These are phyloP conservation scores for Drosophila neocordata DNA, from an alignment of 1,140 invertebrate species.

Conservation along the genomic window DNA sequence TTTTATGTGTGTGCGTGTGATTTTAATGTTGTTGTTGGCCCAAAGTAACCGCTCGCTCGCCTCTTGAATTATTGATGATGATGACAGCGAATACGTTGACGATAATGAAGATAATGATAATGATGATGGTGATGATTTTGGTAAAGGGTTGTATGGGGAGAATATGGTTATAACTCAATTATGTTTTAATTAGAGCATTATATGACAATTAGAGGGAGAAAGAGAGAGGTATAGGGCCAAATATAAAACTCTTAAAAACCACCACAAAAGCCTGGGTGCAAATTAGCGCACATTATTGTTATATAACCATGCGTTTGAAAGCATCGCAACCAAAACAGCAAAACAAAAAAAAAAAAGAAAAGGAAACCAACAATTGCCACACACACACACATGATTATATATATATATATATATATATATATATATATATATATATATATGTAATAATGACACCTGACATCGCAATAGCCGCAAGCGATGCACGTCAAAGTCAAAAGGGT, in stretches of 20 bases:
- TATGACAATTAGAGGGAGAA: constrained; percentile 8
- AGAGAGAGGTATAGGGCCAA: not conserved
- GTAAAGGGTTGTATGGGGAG: not conserved
- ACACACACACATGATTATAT: too few species aligned
- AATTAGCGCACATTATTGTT: constrained; percentile 55
- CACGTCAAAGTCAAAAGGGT: constrained; percentile 18
- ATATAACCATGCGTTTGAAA: constrained; percentile 7
- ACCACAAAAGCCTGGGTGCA: constrained; percentile 24
- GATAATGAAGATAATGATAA: too few species aligned
- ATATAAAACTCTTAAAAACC: not conserved
- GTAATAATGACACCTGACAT: constrained; percentile 3
- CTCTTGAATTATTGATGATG: constrained; percentile 56
- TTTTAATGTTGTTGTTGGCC: constrained; percentile 2
- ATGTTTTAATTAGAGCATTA: constrained; percentile 63
- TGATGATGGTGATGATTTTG: constrained; percentile 15
- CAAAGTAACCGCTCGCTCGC: constrained; percentile 23
- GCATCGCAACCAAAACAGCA: too few species aligned
- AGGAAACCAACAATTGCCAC: not conserved
- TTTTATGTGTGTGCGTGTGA: constrained; percentile 10
- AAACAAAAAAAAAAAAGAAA: constrained; percentile 25
- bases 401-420: too few species aligned
- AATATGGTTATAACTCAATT: constrained; percentile 31
- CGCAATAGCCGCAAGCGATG: not conserved
- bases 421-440: not conserved
- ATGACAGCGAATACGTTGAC: constrained; percentile 26